A percentile compares a stretch with the other conserved stretches of the same genome.
These are phyloP conservation scores for Astyanax mexicanus DNA, from an alignment of 2,797 vertebrate genomes.

Conservation along the genomic window DNA sequence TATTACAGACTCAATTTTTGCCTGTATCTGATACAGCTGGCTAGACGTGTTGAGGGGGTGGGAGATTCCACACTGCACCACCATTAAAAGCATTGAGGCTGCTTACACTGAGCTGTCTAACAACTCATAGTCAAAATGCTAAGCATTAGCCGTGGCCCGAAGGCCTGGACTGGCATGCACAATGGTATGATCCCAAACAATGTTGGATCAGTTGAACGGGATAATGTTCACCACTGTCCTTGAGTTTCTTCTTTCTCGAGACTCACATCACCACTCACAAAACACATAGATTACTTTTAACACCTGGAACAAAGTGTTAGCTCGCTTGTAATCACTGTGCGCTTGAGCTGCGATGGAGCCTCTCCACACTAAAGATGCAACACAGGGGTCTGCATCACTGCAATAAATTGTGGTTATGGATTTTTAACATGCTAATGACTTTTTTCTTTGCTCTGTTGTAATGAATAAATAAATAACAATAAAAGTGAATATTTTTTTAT, in stretches of 20 bases:
- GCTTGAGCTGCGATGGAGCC: not conserved
- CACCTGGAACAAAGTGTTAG: slow-evolving; percentile 67
- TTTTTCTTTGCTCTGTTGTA: too few relatives aligned
- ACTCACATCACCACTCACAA: slow-evolving; percentile 62
- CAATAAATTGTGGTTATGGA: not conserved
- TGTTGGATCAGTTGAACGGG: slow-evolving; percentile 74
- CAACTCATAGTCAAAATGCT: slow-evolving; percentile 65
- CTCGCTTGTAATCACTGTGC: slow-evolving; percentile 1
- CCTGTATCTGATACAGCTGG: slow-evolving; percentile 57
- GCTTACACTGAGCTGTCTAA: slow-evolving; percentile 59
- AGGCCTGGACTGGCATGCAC: slow-evolving; percentile 60
- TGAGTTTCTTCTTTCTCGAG: slow-evolving; percentile 67
- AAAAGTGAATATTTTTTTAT: too few relatives aligned
- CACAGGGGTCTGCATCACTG: not conserved
- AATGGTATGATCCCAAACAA: slow-evolving; percentile 67
- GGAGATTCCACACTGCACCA: slow-evolving; percentile 27
- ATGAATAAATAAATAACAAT: too few relatives aligned
- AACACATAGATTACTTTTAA: slow-evolving; percentile 69
- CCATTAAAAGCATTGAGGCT: slow-evolving; percentile 60
- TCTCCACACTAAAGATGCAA: not conserved
- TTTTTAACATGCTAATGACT: too few relatives aligned
- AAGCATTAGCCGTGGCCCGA: slow-evolving; percentile 65
- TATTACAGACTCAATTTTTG: slow-evolving; percentile 75
- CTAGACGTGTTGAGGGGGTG: slow-evolving; percentile 23
- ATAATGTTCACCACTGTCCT: slow-evolving; percentile 64